Percentiles rank a stretch among this genome's conserved stretches.
Conservation (phyloP, 2,888 invertebrate species). For the Linnaemya tessellans region DNA sequence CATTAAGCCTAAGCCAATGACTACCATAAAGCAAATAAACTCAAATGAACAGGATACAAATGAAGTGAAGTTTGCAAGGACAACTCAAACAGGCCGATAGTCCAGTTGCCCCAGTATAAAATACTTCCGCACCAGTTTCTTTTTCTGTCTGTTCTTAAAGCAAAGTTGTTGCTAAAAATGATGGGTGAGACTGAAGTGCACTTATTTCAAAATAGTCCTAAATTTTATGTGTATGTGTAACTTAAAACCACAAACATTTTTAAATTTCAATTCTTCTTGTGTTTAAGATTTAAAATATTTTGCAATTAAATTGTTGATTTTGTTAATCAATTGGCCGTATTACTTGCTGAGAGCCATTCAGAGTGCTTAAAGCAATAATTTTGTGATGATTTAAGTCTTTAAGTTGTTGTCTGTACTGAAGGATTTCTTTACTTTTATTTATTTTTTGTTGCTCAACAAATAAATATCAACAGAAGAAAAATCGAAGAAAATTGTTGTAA, state of each 20-base stretch:
- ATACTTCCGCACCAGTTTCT: not conserved
- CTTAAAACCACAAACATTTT: slow-evolving; percentile 24
- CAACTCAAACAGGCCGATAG: not conserved
- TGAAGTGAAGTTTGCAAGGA: slow-evolving; percentile 8
- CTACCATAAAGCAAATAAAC: slow-evolving; percentile 22
- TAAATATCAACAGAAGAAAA: slow-evolving; percentile 4
- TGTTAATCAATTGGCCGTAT: not conserved
- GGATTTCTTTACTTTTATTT: not conserved
- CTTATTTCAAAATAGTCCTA: not conserved
- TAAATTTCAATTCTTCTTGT: not conserved
- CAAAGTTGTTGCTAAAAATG: not conserved
- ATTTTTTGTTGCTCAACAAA: not conserved
- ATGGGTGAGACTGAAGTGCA: not conserved
- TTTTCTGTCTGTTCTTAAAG: not conserved
- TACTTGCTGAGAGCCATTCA: not conserved
- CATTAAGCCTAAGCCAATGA: slow-evolving; percentile 21
- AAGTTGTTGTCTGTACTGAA: not conserved
- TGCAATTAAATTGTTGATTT: not conserved
- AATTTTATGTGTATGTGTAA: slow-evolving; percentile 4
- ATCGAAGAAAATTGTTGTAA: slow-evolving; percentile 39
- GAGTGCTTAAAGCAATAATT: not conserved
- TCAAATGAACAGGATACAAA: slow-evolving; percentile 22
- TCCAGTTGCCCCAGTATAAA: not conserved
- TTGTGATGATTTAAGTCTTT: not conserved
- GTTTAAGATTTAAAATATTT: not conserved